A percentile compares a stretch with the other conserved stretches of the same genome.
Evolutionary conservation across 2,797 vertebrate species (phyloP).

Genomic region (Darevskia mixta): DNA sequence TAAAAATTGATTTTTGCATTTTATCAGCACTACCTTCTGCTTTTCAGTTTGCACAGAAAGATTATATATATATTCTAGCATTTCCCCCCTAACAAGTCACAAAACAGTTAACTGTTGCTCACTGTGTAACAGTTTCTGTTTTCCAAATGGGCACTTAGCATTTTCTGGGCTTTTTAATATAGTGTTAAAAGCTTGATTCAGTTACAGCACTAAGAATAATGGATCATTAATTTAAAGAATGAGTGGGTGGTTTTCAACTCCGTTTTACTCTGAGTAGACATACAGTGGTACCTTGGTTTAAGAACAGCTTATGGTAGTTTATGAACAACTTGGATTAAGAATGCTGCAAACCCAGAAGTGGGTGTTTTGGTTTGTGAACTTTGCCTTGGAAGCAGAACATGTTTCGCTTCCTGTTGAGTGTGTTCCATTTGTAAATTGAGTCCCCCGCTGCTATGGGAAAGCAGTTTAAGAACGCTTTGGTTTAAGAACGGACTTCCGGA

Average conservation of each 20-base stretch:
- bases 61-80: background rate
- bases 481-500: too few relatives aligned
- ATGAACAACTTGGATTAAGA: too few relatives aligned
- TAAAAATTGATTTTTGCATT: background rate
- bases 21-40: background rate
- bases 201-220: background rate
- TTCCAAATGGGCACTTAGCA: conserved; percentile 26
- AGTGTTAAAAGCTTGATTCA: background rate
- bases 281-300: too few relatives aligned
- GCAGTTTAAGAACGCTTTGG: too few relatives aligned
- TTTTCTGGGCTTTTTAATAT: background rate
- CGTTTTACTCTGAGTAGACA: too few relatives aligned
- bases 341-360: too few relatives aligned
- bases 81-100: background rate
- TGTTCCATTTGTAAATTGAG: too few relatives aligned
- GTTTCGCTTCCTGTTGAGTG: too few relatives aligned
- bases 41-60: background rate
- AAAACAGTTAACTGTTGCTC: background rate
- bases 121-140: conserved; percentile 12
- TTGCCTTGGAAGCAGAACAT: too few relatives aligned
- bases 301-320: too few relatives aligned
- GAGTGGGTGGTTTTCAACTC: background rate
- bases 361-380: too few relatives aligned
- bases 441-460: too few relatives aligned
- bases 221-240: background rate